phyloP scores from a whole-genome alignment of 2,888 invertebrate genomes.

The Folsomia manolachei region DNA sequence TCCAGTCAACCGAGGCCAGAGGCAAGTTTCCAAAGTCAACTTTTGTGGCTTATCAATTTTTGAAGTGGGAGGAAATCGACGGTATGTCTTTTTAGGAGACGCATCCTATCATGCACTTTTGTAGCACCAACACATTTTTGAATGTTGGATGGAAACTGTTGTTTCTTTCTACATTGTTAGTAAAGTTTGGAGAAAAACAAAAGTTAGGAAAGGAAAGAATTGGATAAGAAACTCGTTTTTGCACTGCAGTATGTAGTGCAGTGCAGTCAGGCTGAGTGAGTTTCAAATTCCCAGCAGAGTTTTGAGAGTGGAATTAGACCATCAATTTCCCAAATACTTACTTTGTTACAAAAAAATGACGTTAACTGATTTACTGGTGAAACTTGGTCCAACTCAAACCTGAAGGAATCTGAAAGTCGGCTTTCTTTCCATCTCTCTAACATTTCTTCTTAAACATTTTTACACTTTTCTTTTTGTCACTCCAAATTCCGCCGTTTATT shows the following conservation, averaged over 20 bases:
- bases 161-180: too few relatives aligned
- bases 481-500: background rate
- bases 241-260: background rate
- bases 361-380: conserved; percentile 11
- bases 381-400: background rate
- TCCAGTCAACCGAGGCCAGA: too few relatives aligned
- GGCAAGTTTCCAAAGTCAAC: too few relatives aligned
- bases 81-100: too few relatives aligned
- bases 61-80: too few relatives aligned
- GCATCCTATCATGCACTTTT: too few relatives aligned
- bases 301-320: conserved; percentile 9
- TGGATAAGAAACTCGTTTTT: too few relatives aligned
- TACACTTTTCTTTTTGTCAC: background rate
- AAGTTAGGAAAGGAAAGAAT: too few relatives aligned
- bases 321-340: conserved; percentile 11
- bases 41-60: too few relatives aligned
- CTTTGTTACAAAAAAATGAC: conserved; percentile 16
- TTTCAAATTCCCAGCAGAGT: background rate
- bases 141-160: too few relatives aligned
- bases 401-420: conserved; percentile 31
- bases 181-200: too few relatives aligned
- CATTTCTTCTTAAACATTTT: background rate
- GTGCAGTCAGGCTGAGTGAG: background rate
- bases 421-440: background rate
- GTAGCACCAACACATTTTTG: too few relatives aligned